These are phyloP conservation scores for Grammomys surdaster DNA, from an alignment of 2,113 vertebrate genomes.

Conservation along the genomic window DNA sequence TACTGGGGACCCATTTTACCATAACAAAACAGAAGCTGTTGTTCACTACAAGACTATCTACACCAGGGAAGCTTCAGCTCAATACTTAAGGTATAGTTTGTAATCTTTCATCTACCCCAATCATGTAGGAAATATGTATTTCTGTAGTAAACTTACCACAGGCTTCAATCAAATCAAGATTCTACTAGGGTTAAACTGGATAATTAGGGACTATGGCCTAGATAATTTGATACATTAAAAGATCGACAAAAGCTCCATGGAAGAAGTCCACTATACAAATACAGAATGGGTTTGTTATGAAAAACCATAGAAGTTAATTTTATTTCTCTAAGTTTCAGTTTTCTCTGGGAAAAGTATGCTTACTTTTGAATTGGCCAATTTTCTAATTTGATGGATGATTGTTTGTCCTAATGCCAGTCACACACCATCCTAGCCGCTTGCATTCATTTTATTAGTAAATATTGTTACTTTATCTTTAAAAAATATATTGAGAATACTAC, in stretches of 20 bases:
- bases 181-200: not conserved
- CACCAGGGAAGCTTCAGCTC: not conserved
- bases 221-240: not conserved
- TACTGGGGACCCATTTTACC: not conserved
- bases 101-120: not conserved
- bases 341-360: not conserved
- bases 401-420: not conserved
- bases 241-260: not conserved
- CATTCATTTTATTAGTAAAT: slow-evolving; percentile 33
- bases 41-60: not conserved
- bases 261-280: not conserved
- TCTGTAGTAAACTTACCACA: slow-evolving; percentile 1
- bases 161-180: not conserved
- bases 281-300: not conserved
- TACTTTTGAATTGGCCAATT: not conserved
- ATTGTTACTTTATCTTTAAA: slow-evolving; percentile 12
- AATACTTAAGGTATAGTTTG: not conserved
- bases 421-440: not conserved
- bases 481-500: not conserved
- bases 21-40: not conserved
- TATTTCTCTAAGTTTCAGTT: slow-evolving; percentile 33
- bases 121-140: not conserved
- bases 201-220: not conserved
- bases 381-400: slow-evolving; percentile 32
- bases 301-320: not conserved